Conservation (phyloP, 2,113 vertebrate genomes). For the Psettodes erumei region DNA sequence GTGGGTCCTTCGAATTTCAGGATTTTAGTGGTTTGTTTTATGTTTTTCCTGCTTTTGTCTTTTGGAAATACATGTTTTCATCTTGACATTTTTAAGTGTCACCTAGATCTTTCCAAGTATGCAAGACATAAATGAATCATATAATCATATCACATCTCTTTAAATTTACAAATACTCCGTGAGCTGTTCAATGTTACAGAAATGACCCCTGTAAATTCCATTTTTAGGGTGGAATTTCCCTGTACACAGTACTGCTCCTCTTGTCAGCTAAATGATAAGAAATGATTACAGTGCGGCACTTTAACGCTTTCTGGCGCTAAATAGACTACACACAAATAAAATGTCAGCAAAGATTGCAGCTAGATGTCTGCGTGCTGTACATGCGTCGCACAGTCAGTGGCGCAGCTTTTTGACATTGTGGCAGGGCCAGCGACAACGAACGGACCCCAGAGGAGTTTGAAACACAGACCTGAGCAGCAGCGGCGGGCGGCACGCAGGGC, state of each 20-base stretch:
- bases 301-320: not conserved
- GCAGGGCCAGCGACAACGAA: not conserved
- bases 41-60: too few species aligned
- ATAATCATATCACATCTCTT: too few species aligned
- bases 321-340: not conserved
- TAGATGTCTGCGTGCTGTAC: not conserved
- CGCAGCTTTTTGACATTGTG: slow-evolving; percentile 68
- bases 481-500: slow-evolving; percentile 62
- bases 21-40: not conserved
- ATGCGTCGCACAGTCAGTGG: slow-evolving; percentile 17
- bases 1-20: not conserved
- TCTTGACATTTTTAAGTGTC: not conserved
- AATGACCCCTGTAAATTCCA: not conserved
- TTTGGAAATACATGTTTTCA: not conserved
- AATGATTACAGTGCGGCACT: not conserved
- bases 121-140: not conserved
- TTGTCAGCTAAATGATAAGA: not conserved
- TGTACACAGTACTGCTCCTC: not conserved
- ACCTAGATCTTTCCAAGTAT: not conserved
- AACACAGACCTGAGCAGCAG: slow-evolving; percentile 78
- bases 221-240: not conserved
- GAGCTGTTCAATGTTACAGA: not conserved
- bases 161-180: not conserved
- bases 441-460: not conserved
- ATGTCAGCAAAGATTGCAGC: not conserved